Percentiles rank a stretch among this genome's conserved stretches.
Conservation (phyloP, 2,797 vertebrate genomes). For the Catharus ustulatus region DNA sequence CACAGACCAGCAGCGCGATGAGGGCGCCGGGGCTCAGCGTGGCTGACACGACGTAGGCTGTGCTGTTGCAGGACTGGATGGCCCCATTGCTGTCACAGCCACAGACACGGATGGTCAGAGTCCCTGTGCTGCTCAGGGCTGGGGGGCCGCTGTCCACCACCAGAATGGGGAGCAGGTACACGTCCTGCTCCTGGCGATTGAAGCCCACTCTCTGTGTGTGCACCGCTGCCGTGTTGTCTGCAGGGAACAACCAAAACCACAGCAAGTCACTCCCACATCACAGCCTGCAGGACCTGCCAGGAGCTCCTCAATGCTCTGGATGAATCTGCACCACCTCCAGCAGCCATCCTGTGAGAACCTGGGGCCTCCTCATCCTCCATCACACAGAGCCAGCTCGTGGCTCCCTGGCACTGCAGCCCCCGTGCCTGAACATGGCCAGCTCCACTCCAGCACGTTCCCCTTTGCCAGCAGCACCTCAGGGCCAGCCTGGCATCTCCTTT, state of each 20-base stretch:
- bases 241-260: not conserved
- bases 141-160: conserved; percentile 94
- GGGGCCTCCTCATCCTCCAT: not conserved
- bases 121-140: conserved; percentile 94
- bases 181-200: conserved; percentile 94
- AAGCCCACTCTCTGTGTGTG: conserved; percentile 90
- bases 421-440: rapidly evolving
- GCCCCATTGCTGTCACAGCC: conserved; percentile 90
- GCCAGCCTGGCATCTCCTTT: rapidly evolving
- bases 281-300: not conserved
- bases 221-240: conserved; percentile 94
- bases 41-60: conserved; percentile 88
- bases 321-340: not conserved
- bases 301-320: not conserved
- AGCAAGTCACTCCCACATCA: not conserved
- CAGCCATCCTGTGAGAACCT: not conserved
- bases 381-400: not conserved
- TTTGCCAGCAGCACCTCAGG: not conserved
- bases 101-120: conserved; percentile 93
- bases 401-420: not conserved
- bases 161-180: conserved; percentile 93
- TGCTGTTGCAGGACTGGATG: conserved; percentile 96
- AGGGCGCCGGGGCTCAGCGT: conserved; percentile 94
- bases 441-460: not conserved
- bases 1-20: conserved; percentile 94